Evolutionary conservation across 1,140 invertebrate genomes (phyloP).

Genomic region (Rhagoletis zephyria): DNA sequence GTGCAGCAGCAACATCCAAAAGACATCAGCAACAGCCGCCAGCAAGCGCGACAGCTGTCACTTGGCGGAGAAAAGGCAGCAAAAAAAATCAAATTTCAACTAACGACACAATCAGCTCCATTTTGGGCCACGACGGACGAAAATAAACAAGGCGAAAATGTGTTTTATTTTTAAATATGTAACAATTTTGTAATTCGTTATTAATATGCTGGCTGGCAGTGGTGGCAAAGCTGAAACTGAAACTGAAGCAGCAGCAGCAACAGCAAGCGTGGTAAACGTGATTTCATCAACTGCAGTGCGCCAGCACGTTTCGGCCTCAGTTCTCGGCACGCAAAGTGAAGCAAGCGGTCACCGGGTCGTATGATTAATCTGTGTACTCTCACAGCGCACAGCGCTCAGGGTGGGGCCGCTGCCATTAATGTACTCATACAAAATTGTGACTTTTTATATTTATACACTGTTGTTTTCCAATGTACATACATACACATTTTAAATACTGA

Average conservation of each 20-base stretch:
- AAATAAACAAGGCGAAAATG: slow-evolving; percentile 17
- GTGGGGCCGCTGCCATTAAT: neutral
- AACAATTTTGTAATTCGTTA: slow-evolving; percentile 34
- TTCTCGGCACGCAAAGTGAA: neutral
- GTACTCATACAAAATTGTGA: neutral
- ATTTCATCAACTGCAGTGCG: neutral
- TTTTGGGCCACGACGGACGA: neutral
- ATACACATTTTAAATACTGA: slow-evolving; percentile 15
- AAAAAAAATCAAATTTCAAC: neutral
- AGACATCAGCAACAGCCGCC: neutral
- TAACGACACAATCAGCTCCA: neutral
- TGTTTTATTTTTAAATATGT: slow-evolving; percentile 25
- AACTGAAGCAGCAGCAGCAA: neutral
- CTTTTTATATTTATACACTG: neutral
- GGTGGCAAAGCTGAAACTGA: neutral
- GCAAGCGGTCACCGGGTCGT: neutral
- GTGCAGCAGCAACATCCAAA: slow-evolving; percentile 6
- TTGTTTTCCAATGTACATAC: neutral
- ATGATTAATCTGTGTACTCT: neutral
- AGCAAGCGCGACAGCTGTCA: slow-evolving; percentile 20
- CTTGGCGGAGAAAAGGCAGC: neutral
- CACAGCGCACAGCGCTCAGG: too few relatives aligned
- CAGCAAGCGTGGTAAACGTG: neutral
- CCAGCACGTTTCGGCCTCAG: neutral
- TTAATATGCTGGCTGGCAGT: neutral